Percentiles rank a stretch among this genome's conserved stretches.
Evolutionary conservation across 2,113 vertebrate genomes (phyloP).

Genomic region (Hypanus sabinus): DNA sequence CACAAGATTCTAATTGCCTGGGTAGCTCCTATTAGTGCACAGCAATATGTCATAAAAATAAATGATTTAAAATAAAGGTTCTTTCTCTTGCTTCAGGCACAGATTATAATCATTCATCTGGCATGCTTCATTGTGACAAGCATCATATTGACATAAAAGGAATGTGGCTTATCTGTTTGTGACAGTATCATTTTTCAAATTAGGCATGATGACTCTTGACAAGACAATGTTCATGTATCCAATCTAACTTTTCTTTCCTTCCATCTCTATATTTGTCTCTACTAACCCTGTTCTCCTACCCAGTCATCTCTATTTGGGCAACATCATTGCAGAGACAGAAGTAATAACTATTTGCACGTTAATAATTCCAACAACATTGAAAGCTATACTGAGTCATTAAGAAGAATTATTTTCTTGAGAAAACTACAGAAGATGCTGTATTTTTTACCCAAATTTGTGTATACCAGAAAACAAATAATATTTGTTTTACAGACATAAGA

Average conservation of each 20-base stretch:
- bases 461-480: background rate
- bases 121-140: background rate
- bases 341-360: background rate
- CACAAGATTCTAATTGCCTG: background rate
- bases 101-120: conserved; percentile 22
- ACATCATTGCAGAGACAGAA: background rate
- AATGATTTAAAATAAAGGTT: background rate
- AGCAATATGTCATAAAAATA: background rate
- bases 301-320: background rate
- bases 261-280: too few species aligned
- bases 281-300: too few species aligned
- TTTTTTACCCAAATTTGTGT: background rate
- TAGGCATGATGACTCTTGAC: background rate
- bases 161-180: conserved; percentile 2
- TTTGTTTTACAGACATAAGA: background rate
- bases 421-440: too few species aligned
- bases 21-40: background rate
- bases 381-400: background rate
- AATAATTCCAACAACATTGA: background rate
- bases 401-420: background rate
- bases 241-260: background rate
- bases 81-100: background rate
- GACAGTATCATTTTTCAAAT: conserved; percentile 28
- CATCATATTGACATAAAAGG: background rate
- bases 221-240: background rate